A percentile compares a stretch with the other conserved stretches of the same genome.
phyloP scores from a whole-genome alignment of 1,140 invertebrate genomes.

The Bathynomus jamesi region DNA sequence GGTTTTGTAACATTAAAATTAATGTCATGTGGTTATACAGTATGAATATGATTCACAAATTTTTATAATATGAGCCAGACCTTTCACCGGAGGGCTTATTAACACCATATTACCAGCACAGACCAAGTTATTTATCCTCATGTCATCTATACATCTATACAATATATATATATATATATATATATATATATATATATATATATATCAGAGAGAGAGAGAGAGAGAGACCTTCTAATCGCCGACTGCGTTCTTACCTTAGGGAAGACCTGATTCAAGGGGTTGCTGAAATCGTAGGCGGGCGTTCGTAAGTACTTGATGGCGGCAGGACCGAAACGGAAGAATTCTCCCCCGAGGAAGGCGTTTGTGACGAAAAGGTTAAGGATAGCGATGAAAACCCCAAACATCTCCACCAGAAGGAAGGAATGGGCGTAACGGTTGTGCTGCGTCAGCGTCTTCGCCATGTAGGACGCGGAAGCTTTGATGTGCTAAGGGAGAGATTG shows the following conservation, averaged over 20 bases:
- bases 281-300: slow-evolving; percentile 10
- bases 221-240: too few relatives aligned
- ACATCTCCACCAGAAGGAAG: slow-evolving; percentile 40
- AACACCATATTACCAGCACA: too few relatives aligned
- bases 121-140: too few relatives aligned
- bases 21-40: too few relatives aligned
- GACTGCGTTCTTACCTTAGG: slow-evolving; percentile 14
- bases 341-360: slow-evolving; percentile 45
- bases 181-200: background rate
- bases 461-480: background rate
- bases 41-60: too few relatives aligned
- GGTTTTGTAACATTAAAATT: too few relatives aligned
- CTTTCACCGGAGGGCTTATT: too few relatives aligned
- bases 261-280: slow-evolving; percentile 14
- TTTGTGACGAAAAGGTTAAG: slow-evolving; percentile 47
- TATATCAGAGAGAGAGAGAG: background rate
- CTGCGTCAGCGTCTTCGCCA: slow-evolving; percentile 3
- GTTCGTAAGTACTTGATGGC: slow-evolving; percentile 32
- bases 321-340: slow-evolving; percentile 41
- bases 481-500: background rate
- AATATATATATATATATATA: background rate
- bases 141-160: background rate
- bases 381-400: slow-evolving; percentile 42
- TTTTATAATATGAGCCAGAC: too few relatives aligned
- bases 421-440: slow-evolving; percentile 25